phyloP scores from a whole-genome alignment of 2,888 invertebrate genomes.

The Hyppa rectilinea region DNA sequence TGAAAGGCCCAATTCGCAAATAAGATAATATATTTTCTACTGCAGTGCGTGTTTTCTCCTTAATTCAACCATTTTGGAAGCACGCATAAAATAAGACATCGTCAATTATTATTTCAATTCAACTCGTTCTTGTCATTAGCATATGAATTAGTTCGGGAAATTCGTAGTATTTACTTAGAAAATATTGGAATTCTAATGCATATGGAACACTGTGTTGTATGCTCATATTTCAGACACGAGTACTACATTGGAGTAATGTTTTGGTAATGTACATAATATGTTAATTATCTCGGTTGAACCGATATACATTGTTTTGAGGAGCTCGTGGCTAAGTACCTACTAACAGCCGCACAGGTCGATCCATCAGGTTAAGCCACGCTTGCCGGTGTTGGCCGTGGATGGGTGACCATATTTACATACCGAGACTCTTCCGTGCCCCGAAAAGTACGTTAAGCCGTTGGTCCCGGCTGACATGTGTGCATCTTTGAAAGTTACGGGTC shows the following conservation, averaged over 20 bases:
- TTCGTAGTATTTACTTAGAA: conserved; percentile 51
- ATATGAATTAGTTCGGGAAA: conserved; percentile 58
- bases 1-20: conserved; percentile 79
- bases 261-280: conserved; percentile 21
- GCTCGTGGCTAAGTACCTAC: too few species aligned
- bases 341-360: too few species aligned
- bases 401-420: too few species aligned
- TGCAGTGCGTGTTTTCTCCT: conserved; percentile 82
- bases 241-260: conserved; percentile 17
- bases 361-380: too few species aligned
- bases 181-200: conserved; percentile 49
- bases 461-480: too few species aligned
- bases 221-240: conserved; percentile 21
- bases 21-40: conserved; percentile 76
- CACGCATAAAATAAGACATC: conserved; percentile 52
- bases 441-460: too few species aligned
- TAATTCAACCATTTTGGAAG: conserved; percentile 84
- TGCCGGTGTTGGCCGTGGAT: too few species aligned
- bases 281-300: conserved; percentile 27
- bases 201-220: conserved; percentile 15
- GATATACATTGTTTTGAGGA: neutral
- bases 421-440: too few species aligned
- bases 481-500: too few species aligned
- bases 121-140: conserved; percentile 56
- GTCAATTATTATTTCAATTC: conserved; percentile 65